Conservation (phyloP, 2,888 invertebrate species). For the Spisula subtruncata region DNA sequence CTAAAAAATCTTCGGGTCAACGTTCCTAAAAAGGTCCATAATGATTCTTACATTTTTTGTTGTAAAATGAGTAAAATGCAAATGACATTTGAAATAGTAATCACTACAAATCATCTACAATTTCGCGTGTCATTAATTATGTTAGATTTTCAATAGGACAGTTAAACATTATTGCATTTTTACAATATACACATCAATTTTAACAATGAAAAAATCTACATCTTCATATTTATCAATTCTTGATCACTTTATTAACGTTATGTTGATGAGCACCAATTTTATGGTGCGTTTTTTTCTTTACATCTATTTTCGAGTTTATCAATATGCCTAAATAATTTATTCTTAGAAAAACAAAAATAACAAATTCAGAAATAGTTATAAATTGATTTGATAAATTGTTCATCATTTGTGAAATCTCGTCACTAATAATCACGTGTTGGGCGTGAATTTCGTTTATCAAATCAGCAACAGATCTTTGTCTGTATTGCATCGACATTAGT, state of each 20-base stretch:
- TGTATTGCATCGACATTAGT: no score
- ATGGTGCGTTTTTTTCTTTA: not conserved
- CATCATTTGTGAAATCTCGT: no score
- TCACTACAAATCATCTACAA: not conserved
- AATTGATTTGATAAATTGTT: no score
- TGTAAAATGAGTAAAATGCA: no score
- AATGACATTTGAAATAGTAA: not conserved
- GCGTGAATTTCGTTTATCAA: no score
- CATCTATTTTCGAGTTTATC: no score
- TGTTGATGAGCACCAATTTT: not conserved
- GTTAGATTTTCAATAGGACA: not conserved
- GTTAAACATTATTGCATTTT: not conserved
- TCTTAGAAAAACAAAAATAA: not conserved
- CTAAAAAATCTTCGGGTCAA: no score
- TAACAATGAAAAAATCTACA: not conserved
- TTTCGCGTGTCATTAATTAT: constrained; percentile 11
- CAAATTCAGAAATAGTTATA: not conserved
- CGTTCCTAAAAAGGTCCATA: no score
- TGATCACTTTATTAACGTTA: not conserved
- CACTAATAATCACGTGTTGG: no score
- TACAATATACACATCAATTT: not conserved
- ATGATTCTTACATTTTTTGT: no score
- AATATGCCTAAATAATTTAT: not conserved
- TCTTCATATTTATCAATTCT: not conserved
- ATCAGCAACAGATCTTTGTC: no score